Evolutionary conservation across 2,797 vertebrate species (phyloP).

Genomic region (Betta splendens): DNA sequence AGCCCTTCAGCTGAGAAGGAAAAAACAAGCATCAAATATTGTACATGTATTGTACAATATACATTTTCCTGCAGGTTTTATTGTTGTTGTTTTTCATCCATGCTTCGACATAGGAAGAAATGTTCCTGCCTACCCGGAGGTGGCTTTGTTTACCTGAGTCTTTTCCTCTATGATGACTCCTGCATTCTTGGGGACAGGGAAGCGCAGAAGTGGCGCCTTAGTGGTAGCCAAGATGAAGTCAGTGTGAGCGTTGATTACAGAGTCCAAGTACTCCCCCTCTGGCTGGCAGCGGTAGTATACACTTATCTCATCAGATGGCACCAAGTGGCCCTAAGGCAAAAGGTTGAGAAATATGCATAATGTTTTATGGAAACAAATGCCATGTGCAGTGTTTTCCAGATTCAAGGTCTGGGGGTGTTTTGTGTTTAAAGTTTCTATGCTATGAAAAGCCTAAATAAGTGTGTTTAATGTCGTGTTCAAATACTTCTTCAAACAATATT

Average conservation of each 20-base stretch:
- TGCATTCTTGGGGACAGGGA: conserved; percentile 84
- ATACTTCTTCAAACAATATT: conserved; percentile 9
- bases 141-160: conserved; percentile 83
- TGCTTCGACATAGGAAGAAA: too few species aligned
- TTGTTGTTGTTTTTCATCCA: too few species aligned
- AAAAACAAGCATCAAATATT: neutral
- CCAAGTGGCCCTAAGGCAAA: conserved; percentile 86
- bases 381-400: neutral
- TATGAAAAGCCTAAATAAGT: neutral
- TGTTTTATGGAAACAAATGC: neutral
- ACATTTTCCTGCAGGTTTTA: too few species aligned
- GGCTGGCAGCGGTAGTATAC: conserved; percentile 90
- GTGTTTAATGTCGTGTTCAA: conserved; percentile 5
- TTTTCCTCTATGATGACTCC: conserved; percentile 90
- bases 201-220: conserved; percentile 89
- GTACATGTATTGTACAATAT: neutral
- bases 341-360: neutral
- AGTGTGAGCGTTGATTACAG: conserved; percentile 88
- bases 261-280: conserved; percentile 87
- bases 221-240: conserved; percentile 94
- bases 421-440: neutral
- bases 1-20: conserved; percentile 88
- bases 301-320: conserved; percentile 93
- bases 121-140: neutral
- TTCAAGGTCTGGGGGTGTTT: neutral